Evolutionary conservation across 1,140 invertebrate species (phyloP).

Genomic region (Drosophila bipectinata): DNA sequence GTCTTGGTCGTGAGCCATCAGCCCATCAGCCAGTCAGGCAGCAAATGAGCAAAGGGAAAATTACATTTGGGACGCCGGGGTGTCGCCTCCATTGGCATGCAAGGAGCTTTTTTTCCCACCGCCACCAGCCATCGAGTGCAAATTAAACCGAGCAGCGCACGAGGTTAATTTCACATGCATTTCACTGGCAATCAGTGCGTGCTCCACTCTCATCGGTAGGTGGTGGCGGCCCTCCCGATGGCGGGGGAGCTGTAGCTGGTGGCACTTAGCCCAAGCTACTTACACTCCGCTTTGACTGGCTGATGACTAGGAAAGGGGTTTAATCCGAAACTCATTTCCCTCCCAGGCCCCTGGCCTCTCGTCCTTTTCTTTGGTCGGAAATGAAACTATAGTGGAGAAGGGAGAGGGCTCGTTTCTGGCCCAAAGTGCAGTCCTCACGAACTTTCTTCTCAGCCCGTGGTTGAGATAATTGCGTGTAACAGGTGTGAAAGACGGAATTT

Average conservation of each 20-base stretch:
- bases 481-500: conserved; percentile 82
- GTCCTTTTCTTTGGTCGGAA: conserved; percentile 40
- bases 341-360: conserved; percentile 39
- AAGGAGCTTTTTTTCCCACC: conserved; percentile 45
- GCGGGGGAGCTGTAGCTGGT: conserved; percentile 22
- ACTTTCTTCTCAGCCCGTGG: conserved; percentile 65
- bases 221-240: background rate
- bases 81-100: conserved; percentile 59
- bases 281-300: conserved; percentile 63
- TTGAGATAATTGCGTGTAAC: conserved; percentile 79
- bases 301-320: conserved; percentile 33
- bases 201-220: conserved; percentile 40
- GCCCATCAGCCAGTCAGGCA: conserved; percentile 63
- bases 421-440: conserved; percentile 56
- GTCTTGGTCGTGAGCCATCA: conserved; percentile 52
- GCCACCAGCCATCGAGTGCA: conserved; percentile 65
- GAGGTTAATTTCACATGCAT: conserved; percentile 80
- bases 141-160: conserved; percentile 77
- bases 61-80: conserved; percentile 69
- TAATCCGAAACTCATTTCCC: conserved; percentile 81
- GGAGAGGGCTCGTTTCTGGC: conserved; percentile 1
- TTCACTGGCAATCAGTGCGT: conserved; percentile 79
- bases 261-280: conserved; percentile 77
- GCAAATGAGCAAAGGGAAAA: conserved; percentile 76
- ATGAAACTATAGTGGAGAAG: conserved; percentile 57